phyloP scores from a whole-genome alignment of 2,113 vertebrate species.

The Gopherus evgoodei region DNA sequence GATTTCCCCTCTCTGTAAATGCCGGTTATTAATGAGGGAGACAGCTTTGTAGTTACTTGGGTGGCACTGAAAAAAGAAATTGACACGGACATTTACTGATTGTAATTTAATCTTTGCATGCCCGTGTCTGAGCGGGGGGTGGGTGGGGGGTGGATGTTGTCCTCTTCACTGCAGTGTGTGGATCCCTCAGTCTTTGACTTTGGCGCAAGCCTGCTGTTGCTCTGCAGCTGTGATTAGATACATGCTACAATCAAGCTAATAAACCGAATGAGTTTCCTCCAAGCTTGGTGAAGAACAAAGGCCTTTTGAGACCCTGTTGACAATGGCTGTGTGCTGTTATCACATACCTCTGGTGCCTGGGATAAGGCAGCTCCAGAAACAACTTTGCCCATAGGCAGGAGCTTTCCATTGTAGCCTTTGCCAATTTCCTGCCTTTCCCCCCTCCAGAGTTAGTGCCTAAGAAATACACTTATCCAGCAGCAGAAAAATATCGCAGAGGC shows the following conservation, averaged over 20 bases:
- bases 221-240: neutral
- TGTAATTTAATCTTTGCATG: neutral
- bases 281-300: neutral
- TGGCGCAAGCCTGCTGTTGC: neutral
- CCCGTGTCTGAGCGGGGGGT: fast-evolving
- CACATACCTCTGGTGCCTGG: fast-evolving
- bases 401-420: neutral
- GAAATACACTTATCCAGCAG: neutral
- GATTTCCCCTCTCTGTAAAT: neutral
- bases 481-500: neutral
- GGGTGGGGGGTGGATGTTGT: neutral
- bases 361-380: neutral
- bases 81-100: neutral
- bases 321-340: neutral
- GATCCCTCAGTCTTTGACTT: neutral
- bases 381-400: neutral
- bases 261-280: neutral
- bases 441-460: neutral
- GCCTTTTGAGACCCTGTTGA: neutral
- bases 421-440: too few relatives aligned
- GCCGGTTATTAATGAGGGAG: neutral
- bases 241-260: neutral
- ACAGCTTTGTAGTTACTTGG: fast-evolving
- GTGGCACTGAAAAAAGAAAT: neutral
- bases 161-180: neutral